These are phyloP conservation scores for Botia almorhae DNA, from an alignment of 2,797 vertebrate genomes.

Conservation along the genomic window DNA sequence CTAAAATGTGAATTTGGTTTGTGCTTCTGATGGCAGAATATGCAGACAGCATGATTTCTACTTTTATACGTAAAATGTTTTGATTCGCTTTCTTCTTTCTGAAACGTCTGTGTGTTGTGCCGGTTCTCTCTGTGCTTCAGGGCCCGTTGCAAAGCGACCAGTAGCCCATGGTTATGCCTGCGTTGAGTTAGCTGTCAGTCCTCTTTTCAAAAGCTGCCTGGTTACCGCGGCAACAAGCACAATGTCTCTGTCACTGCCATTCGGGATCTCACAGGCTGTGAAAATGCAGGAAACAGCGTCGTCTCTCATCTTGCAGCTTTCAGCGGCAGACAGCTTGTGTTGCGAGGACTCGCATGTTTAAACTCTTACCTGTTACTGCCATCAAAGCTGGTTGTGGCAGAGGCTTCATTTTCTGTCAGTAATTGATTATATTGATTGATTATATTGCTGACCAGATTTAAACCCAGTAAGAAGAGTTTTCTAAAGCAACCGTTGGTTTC, in stretches of 20 bases:
- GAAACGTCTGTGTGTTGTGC: conserved; percentile 26
- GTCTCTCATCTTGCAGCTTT: background rate
- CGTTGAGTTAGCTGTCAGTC: conserved; percentile 58
- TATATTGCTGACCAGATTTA: background rate
- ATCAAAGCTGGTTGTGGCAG: too few relatives aligned
- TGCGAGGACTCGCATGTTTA: background rate
- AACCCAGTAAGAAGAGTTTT: too few relatives aligned
- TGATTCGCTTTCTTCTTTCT: conserved; percentile 38
- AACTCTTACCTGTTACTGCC: background rate
- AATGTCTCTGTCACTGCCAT: conserved; percentile 47
- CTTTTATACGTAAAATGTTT: background rate
- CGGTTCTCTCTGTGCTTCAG: conserved; percentile 50
- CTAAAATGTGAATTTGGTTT: too few relatives aligned
- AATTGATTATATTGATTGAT: background rate
- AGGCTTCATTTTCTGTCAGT: too few relatives aligned
- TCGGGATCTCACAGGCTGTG: conserved; percentile 44
- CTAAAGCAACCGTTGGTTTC: too few relatives aligned
- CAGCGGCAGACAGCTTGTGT: conserved; percentile 27
- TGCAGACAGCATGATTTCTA: conserved; percentile 10
- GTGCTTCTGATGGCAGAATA: background rate
- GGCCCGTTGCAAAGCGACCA: conserved; percentile 62
- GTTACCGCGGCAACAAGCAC: conserved; percentile 54
- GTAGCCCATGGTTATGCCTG: conserved; percentile 54
- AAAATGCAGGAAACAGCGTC: conserved; percentile 40
- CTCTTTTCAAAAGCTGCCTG: conserved; percentile 53